These are phyloP conservation scores for Saturnia japonica DNA, from an alignment of 2,888 invertebrate species.

Conservation along the genomic window DNA sequence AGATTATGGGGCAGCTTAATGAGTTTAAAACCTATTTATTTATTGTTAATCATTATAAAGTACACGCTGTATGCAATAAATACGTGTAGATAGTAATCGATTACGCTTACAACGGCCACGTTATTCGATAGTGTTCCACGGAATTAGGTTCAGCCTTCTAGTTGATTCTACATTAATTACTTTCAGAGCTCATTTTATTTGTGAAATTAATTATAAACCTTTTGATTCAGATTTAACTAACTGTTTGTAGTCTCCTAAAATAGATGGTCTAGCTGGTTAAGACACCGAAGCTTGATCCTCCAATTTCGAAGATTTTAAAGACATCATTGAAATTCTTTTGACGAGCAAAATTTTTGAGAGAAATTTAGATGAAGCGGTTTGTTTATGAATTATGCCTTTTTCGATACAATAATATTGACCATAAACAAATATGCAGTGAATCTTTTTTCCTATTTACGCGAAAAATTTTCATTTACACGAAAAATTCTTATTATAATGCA, in stretches of 20 bases:
- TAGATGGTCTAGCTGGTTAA: too few species aligned
- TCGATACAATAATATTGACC: too few species aligned
- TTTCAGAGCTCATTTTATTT: neutral
- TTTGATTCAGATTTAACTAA: too few species aligned
- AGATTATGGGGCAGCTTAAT: neutral
- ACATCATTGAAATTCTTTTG: too few species aligned
- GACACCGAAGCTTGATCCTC: too few species aligned
- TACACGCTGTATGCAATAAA: neutral
- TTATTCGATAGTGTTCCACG: neutral
- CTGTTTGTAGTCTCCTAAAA: too few species aligned
- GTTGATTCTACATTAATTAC: neutral
- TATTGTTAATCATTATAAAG: neutral
- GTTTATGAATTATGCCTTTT: too few species aligned
- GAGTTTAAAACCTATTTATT: neutral
- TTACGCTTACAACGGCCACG: neutral
- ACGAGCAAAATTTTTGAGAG: too few species aligned
- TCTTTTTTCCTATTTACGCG: conserved; percentile 9
- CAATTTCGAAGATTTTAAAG: too few species aligned
- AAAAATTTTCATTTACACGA: conserved; percentile 62
- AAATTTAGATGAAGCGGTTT: too few species aligned
- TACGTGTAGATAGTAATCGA: neutral
- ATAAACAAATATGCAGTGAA: neutral
- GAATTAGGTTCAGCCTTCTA: neutral
- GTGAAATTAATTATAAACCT: neutral
- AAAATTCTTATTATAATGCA: conserved; percentile 79